Evolutionary conservation across 2,113 vertebrate species (phyloP), one percentile per base, ranked within the genome.

Genomic region (Candoia aspera): DNA sequence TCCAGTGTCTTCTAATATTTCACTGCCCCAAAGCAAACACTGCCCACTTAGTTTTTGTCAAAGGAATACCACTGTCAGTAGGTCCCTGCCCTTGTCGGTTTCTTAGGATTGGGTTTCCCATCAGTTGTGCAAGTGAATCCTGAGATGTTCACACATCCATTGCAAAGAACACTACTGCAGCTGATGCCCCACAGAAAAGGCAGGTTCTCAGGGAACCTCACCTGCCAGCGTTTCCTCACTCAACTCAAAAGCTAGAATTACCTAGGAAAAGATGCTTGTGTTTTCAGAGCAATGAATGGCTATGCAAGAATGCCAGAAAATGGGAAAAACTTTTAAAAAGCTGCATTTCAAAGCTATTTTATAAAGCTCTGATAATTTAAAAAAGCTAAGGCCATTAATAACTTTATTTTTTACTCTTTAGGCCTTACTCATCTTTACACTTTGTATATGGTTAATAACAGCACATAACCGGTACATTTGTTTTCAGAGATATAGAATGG

Each of bases 401-500:
- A 64, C n/a, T 64, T 64, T 26, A 64, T 64, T 64, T 8, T 9
- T 64, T 24, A 64, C 23, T 64, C 2, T 10, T 64, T 42, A 42
- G 62, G 4, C 53, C 19, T 86, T 86, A 86, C 46, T 86, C 11
- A 85, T 85, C 42, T 12, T 26, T 54, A 55, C n/a, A 53, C 49
- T 91, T 59, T 54, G 59, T 79, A 88, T 84, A 84, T 53, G 29
- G 57, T 54, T 3, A 84, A 88, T 88, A 46, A 17, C 68, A 92
- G 68, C 86, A 53, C 29, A 33, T 60, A 84, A 60, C 57, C 37
- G 37, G 26, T 83, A 59, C 59, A 49, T 92, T n/a, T n/a, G 8
- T 88, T 92, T 83, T 92, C 55, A 84, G 55, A 83, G 46, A 26
- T 88, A 33, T 26, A 53, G 13, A 95, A 8, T 54, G 95, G 21